Base-by-base conservation (phyloP, 2,888 invertebrate genomes). In the Laspeyria flexula region DNA sequence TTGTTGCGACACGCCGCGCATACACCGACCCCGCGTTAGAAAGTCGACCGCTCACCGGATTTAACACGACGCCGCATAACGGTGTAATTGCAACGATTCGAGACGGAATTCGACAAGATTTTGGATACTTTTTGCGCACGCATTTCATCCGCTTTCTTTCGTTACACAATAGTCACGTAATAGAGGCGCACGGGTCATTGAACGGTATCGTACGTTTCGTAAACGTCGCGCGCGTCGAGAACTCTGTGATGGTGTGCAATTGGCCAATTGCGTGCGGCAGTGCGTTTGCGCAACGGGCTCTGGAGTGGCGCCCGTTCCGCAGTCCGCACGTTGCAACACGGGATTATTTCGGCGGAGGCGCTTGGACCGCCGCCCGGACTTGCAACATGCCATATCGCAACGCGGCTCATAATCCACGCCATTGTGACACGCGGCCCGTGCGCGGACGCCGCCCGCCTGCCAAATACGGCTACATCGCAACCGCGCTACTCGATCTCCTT, bases 331-430 rank as follows among this genome's bases (percentile, higher is more conserved):
- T 90, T 92, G 90, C 91, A 91, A 90, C 92, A 92, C 90, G 83
- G 91, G 91, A 89, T 85, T 89, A 89, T 90, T 89, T 90, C 86
- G 84, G 89, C 86, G 81, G 85, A 86, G 86, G 86, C 84, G 80
- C 79, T 91, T 90, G 91, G 91, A 90, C 83, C 75, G 85, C 85
- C 86, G 92, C 91, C 91, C 90, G 85, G 69, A 76, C 90, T 92
- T 91, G 88, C 91, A 91, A 90, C 90, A 91, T 77, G 88, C 86
- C 88, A 89, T 90, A 91, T 88, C 90, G 90, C 90, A 90, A 90
- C 90, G 83, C 73, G 66, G 79, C 85, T 90, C 91, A 90, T 90
- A 90, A 90, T 88, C 91, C 86, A 79, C 81, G 76, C 83, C 86
- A 84, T 88, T 89, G 90, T 89, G 90, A 89, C 90, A 90, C 81